A percentile compares a stretch with the other conserved stretches of the same genome.
These are phyloP conservation scores for Pammene fasciana DNA, from an alignment of 2,888 invertebrate species.

Conservation along the genomic window DNA sequence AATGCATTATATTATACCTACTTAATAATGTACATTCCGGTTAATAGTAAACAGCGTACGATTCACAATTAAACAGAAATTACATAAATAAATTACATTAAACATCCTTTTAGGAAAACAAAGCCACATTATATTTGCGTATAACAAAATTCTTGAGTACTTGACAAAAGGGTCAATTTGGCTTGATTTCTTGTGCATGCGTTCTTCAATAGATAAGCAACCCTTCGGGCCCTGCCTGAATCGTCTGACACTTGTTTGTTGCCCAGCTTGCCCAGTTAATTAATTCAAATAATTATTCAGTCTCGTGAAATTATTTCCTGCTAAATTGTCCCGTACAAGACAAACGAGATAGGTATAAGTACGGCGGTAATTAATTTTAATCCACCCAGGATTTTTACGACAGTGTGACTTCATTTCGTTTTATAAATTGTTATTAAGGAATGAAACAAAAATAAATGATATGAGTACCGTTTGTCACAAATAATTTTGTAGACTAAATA, in stretches of 20 bases:
- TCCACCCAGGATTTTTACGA: neutral
- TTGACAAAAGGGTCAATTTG: neutral
- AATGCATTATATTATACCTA: too few species aligned
- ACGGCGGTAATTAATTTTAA: constrained; percentile 5
- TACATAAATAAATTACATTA: neutral
- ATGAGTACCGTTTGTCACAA: too few species aligned
- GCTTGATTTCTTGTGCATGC: neutral
- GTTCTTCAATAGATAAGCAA: neutral
- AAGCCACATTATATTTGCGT: neutral
- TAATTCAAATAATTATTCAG: constrained; percentile 67
- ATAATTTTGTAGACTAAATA: too few species aligned
- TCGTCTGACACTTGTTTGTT: constrained; percentile 45
- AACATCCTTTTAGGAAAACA: constrained; percentile 1
- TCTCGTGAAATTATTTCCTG: constrained; percentile 63
- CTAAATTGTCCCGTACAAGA: constrained; percentile 65
- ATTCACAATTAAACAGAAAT: too few species aligned
- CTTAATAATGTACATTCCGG: too few species aligned
- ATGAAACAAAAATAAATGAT: too few species aligned
- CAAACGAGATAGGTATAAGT: constrained; percentile 50
- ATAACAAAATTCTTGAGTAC: neutral
- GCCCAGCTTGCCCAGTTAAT: constrained; percentile 61
- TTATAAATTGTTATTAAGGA: too few species aligned
- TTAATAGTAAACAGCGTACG: too few species aligned
- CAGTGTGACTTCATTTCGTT: neutral
- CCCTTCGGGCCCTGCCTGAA: too few species aligned